Evolutionary conservation across 2,113 vertebrate genomes (phyloP).

Genomic region (Spea multiplicata): DNA sequence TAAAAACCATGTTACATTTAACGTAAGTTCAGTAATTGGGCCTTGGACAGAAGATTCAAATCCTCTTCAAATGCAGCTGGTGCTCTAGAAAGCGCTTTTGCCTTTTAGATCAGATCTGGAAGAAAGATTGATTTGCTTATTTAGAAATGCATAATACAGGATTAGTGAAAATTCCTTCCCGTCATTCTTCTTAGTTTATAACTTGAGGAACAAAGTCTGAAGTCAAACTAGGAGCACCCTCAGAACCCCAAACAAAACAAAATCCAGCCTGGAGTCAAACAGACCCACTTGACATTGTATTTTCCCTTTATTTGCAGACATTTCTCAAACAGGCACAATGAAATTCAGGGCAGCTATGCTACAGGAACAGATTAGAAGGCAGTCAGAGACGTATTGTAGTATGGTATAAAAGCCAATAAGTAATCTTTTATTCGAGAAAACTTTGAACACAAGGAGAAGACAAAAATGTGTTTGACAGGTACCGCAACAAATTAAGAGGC

Average conservation of each 20-base stretch:
- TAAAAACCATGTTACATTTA: conserved; percentile 59
- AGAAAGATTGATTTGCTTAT: conserved; percentile 67
- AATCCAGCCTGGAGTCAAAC: conserved; percentile 58
- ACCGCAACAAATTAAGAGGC: conserved; percentile 26
- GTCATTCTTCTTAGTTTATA: conserved; percentile 56
- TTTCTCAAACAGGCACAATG: conserved; percentile 56
- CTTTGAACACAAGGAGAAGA: conserved; percentile 49
- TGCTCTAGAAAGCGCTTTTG: conserved; percentile 62
- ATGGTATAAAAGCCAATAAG: conserved; percentile 48
- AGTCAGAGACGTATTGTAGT: conserved; percentile 21
- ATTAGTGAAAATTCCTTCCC: conserved; percentile 60
- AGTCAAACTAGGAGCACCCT: conserved; percentile 55
- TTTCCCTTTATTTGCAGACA: conserved; percentile 58
- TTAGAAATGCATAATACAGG: conserved; percentile 61
- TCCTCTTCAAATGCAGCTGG: conserved; percentile 63
- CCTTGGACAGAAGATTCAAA: conserved; percentile 61
- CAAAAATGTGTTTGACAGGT: conserved; percentile 42
- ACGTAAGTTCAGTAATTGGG: conserved; percentile 66
- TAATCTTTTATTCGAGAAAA: conserved; percentile 50
- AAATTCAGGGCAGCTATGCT: conserved; percentile 57
- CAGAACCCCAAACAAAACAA: conserved; percentile 58
- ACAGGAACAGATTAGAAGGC: conserved; percentile 57
- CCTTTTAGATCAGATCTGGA: conserved; percentile 74
- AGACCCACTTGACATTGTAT: conserved; percentile 50
- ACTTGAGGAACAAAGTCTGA: conserved; percentile 53